These are phyloP conservation scores for Drosophila pandora DNA, from an alignment of 1,140 invertebrate species.

Conservation along the genomic window DNA sequence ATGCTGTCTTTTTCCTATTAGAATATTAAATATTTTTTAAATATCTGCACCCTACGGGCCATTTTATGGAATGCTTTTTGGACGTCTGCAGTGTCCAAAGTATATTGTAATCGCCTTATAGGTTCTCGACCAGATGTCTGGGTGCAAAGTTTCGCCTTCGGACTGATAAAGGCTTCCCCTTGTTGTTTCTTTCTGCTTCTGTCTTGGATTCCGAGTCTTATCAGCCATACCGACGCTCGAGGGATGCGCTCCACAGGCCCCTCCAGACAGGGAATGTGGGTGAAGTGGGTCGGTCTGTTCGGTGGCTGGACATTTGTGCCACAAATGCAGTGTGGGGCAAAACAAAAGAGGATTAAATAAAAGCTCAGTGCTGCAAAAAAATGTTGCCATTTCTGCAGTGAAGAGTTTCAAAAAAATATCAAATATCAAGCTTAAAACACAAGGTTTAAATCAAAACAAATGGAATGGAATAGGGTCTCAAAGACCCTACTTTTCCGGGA, in stretches of 20 bases:
- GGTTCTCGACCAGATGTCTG: slow-evolving; percentile 36
- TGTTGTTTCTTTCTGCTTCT: slow-evolving; percentile 26
- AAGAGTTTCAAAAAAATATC: not conserved
- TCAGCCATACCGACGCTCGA: slow-evolving; percentile 21
- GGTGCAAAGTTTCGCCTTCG: slow-evolving; percentile 47
- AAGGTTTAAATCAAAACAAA: too few relatives aligned
- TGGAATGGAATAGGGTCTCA: too few relatives aligned
- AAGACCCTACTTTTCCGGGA: not conserved
- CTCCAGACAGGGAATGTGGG: slow-evolving; percentile 20
- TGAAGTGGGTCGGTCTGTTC: slow-evolving; percentile 26
- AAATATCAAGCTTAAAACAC: not conserved
- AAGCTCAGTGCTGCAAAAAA: not conserved
- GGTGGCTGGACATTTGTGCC: slow-evolving; percentile 7
- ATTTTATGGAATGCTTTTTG: not conserved
- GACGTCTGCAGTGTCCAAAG: slow-evolving; percentile 23
- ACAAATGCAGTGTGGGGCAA: slow-evolving; percentile 8
- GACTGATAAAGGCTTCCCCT: slow-evolving; percentile 45
- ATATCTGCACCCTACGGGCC: not conserved
- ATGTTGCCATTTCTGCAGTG: not conserved
- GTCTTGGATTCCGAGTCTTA: slow-evolving; percentile 23
- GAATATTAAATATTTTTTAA: too few relatives aligned
- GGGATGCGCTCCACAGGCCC: slow-evolving; percentile 38
- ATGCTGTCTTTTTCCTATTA: too few relatives aligned
- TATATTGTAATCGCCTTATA: slow-evolving; percentile 43
- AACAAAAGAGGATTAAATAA: slow-evolving; percentile 26